A percentile compares a stretch with the other conserved stretches of the same genome.
These are phyloP conservation scores for Ischnura elegans DNA, from an alignment of 2,888 invertebrate genomes.

Conservation along the genomic window DNA sequence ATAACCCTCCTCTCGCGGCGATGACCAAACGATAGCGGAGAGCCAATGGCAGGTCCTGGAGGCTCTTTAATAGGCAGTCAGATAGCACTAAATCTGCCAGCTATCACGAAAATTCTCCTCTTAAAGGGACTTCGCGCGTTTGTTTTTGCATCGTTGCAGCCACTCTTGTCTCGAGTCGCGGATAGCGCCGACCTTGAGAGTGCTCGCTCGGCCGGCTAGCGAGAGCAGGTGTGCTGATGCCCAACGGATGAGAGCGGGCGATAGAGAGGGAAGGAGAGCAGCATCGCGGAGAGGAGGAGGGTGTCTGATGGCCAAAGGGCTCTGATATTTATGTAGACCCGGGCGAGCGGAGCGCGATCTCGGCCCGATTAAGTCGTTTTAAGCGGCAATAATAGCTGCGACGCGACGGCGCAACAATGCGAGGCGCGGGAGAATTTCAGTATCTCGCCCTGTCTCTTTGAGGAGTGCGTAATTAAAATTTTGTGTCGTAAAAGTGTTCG, in stretches of 20 bases:
- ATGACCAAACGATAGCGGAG: background rate
- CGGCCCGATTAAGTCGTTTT: background rate
- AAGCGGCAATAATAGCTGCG: background rate
- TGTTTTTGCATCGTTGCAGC: background rate
- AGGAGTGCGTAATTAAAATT: background rate
- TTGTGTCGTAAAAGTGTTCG: background rate
- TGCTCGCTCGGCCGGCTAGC: background rate
- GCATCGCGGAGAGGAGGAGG: too few species aligned
- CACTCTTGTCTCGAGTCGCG: background rate
- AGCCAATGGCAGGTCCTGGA: background rate
- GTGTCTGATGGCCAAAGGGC: background rate
- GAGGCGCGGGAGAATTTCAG: background rate
- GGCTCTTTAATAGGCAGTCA: background rate
- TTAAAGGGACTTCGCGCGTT: background rate
- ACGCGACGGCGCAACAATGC: constrained; percentile 25
- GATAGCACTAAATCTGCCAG: background rate
- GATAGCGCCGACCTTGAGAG: background rate
- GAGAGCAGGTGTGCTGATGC: background rate
- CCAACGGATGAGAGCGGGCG: background rate
- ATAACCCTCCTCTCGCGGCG: background rate
- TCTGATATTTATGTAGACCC: background rate
- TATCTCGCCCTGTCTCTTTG: background rate
- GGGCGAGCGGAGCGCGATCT: background rate
- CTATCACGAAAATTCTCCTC: background rate
- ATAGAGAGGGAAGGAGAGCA: too few species aligned